Percentiles rank a stretch among this genome's conserved stretches.
These are phyloP conservation scores for Lissocephala sabroskyi DNA, from an alignment of 2,888 invertebrate genomes.

Conservation along the genomic window DNA sequence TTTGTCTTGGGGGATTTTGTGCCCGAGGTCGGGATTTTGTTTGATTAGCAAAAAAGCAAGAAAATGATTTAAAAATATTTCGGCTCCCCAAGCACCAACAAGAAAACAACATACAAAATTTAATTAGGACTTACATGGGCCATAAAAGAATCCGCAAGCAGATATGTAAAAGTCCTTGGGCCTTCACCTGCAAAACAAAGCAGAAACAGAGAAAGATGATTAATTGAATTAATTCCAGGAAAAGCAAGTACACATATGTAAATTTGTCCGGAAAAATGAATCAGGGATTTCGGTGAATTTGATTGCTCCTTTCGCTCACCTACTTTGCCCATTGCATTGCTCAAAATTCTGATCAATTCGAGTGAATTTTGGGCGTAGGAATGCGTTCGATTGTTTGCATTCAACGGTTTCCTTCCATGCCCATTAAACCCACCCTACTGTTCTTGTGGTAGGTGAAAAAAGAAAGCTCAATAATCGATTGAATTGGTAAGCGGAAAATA, in stretches of 20 bases:
- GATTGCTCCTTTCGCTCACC: constrained; percentile 58
- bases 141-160: not conserved
- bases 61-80: constrained; percentile 21
- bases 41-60: constrained; percentile 52
- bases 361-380: no score
- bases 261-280: not conserved
- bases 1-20: constrained; percentile 49
- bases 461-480: no score
- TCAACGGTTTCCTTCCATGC: no score
- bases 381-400: no score
- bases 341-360: no score
- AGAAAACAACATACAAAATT: constrained; percentile 2
- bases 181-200: constrained; percentile 25
- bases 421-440: no score
- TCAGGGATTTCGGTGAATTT: constrained; percentile 34
- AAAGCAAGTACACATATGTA: constrained; percentile 20
- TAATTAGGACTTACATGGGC: constrained; percentile 8
- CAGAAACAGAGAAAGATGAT: constrained; percentile 15
- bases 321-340: no score
- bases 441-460: no score
- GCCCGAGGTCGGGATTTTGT: constrained; percentile 62
- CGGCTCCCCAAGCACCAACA: constrained; percentile 3
- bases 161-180: not conserved
- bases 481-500: no score
- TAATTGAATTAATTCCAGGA: constrained; percentile 43